Conservation (phyloP, 2,113 vertebrate species). For the Cyanoramphus novaezelandiae region DNA sequence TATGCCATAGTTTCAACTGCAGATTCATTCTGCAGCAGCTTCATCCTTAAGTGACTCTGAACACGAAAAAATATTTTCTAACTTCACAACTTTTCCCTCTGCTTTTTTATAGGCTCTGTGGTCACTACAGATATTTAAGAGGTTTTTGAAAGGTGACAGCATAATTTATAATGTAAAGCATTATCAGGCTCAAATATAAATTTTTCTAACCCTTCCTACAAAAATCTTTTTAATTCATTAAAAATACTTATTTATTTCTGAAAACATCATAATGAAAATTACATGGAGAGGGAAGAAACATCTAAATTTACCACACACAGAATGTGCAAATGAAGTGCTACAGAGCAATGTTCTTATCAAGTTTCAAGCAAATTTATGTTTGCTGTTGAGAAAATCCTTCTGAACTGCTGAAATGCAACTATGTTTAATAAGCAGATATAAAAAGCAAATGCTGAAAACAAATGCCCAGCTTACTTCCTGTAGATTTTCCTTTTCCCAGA, state of each 20-base stretch:
- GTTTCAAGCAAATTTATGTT: background rate
- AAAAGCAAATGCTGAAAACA: background rate
- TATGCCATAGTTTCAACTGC: background rate
- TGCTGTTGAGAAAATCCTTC: background rate
- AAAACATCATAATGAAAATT: background rate
- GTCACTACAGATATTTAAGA: background rate
- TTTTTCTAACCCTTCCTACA: background rate
- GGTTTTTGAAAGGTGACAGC: background rate
- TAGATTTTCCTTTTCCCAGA: background rate
- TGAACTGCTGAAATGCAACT: background rate
- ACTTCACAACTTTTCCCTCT: background rate
- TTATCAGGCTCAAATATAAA: background rate
- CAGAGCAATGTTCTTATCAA: background rate
- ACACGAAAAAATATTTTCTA: background rate
- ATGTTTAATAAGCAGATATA: background rate
- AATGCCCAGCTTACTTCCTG: background rate
- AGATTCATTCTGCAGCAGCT: background rate
- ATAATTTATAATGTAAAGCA: background rate
- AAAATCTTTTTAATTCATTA: background rate
- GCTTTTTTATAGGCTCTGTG: background rate
- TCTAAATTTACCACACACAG: background rate
- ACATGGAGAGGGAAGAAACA: background rate
- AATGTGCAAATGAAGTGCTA: background rate
- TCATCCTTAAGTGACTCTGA: background rate
- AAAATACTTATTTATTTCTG: background rate